Evolutionary conservation across 2,113 vertebrate genomes (phyloP), one percentile per base, ranked within the genome.

Genomic region (Nothocercus nigrocapillus): DNA sequence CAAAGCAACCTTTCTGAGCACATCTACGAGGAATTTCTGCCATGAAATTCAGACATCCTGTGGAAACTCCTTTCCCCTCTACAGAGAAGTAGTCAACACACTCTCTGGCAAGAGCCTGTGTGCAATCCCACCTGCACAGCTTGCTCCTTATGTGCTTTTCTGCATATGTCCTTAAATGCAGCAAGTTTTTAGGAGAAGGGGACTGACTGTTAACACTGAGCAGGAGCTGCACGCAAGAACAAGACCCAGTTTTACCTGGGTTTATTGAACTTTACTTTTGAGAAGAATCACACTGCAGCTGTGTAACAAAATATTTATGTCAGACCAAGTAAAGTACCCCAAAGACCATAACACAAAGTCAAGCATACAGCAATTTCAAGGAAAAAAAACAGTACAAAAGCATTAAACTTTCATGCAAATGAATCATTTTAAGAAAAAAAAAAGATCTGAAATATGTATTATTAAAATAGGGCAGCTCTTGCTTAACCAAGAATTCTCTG

Each of bases 11-110:
- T 81, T 94, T 87, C 89, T 86, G 68, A 93, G 70, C 66, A 95
- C 83, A 85, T 92, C 87, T 68, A 86, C 81, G 62, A 92, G 81
- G 51, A 36, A 76, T 90, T 96, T 88, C 70, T 85, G 73, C 89
- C 80, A 62, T 73, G 73, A 92, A 94, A 89, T 2, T 8, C 85
- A 95, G 92, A 91, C 95, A 95, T 96, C 92, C 94, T 93, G 91
- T 91, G 91, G 94, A 95, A 89, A 94, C 66, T 91, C 76, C 93
- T 86, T 93, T 95, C 90, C 94, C 75, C 89, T 91, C 91, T 34
- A 54, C 93, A 66, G 64, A 89, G 73, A 53, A 93, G 88, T 30
- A 89, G 80, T 86, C 38, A 96, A 53, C 69, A 1, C 73, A 84
- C 92, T 96, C 94, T 96, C 93, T 93, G 94, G 93, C 94, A 92